Evolutionary conservation across 2,888 invertebrate genomes (phyloP).

Genomic region (Diplolepis rosae): DNA sequence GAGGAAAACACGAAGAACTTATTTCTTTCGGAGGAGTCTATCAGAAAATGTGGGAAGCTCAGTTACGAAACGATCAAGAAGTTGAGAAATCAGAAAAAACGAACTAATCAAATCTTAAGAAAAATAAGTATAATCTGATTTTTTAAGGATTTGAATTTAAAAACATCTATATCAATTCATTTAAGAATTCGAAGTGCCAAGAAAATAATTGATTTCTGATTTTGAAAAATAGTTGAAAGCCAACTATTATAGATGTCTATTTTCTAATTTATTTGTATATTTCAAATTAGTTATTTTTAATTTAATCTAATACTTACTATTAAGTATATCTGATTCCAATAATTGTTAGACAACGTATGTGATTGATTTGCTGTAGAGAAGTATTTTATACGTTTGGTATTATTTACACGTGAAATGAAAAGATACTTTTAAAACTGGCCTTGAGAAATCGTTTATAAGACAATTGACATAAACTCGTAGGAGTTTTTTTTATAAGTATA

Average conservation of each 20-base stretch:
- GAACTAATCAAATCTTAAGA: not conserved
- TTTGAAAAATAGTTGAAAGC: not conserved
- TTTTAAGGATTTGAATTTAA: not conserved
- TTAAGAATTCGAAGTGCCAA: not conserved
- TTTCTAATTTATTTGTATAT: not conserved
- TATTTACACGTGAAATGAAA: not conserved
- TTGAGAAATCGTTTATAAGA: not conserved
- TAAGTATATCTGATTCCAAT: not conserved
- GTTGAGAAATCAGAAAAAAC: conserved; percentile 26
- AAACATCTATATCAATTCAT: not conserved
- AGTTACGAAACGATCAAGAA: conserved; percentile 79
- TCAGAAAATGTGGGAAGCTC: conserved; percentile 95
- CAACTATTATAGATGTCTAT: not conserved
- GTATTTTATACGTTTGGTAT: not conserved
- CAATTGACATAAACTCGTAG: not conserved
- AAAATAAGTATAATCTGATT: not conserved
- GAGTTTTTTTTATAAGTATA: not conserved
- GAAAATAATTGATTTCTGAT: not conserved
- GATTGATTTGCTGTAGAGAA: not conserved
- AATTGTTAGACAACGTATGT: not conserved
- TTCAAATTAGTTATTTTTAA: not conserved
- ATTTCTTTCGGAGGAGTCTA: conserved; percentile 81
- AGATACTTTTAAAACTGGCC: not conserved
- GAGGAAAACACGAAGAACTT: conserved; percentile 82
- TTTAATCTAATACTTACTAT: not conserved